Evolutionary conservation across 1,140 invertebrate genomes (phyloP), one percentile per base, ranked within the genome.

Genomic region (Lordiphosa mommai): DNA sequence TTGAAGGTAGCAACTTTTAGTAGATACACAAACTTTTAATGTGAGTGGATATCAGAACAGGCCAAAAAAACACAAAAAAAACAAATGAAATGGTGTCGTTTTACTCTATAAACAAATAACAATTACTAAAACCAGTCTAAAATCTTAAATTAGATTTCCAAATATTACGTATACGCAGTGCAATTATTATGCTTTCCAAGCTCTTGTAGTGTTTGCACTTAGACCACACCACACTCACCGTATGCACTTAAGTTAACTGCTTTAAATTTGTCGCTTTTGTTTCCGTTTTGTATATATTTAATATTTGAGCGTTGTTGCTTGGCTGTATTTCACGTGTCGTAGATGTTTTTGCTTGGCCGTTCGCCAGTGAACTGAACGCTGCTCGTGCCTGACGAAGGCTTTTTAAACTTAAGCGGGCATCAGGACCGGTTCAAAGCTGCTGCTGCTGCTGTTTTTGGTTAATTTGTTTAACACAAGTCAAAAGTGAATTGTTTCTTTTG

Each of bases 201-300:
- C 72, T 71, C 67, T 68, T 63, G 56, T 59, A 58, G 37, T 59
- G 52, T 53, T 71, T 71, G 58, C 36, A 23, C 40, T 55, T 30
- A 12, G 17, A 27, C 23, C 30, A 57, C 38, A 55, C 44, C 27
- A 49, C 66, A 68, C 72, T 72, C 72, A 82, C 77, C 77, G 61
- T 66, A 36, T 61, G 72, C 79, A 82, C 77, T 82, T 82, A 60
- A 61, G 61, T 59, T 72, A 56, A 69, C 67, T 68, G 60, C 68
- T 37, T 84, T 85, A 59, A 84, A 82, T 82, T 82, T 69, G 84
- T 82, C 72, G 77, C 77, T 51, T 48, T 53, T 55, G 64, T 64
- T 79, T 56, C 67, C 50, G 72, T 60, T 71, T 14, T 51, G 53
- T 63, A 68, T 36, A 16, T 20, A 29, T n/a, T 43, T 61, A 36